Conservation (phyloP, 2,888 invertebrate genomes). For the Leptinotarsa peninsularis region DNA sequence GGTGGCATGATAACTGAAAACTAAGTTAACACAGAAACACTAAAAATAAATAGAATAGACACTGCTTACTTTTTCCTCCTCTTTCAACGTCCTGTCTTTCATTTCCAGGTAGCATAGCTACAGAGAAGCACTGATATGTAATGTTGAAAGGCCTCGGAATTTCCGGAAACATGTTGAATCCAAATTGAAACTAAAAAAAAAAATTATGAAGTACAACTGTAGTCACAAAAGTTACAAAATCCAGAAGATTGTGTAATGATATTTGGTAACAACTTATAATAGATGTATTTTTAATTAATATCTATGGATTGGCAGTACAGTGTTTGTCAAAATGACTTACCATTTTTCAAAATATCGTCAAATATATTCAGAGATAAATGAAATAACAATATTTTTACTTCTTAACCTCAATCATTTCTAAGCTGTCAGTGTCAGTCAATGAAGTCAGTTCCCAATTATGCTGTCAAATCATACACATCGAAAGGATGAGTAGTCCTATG, state of each 20-base stretch:
- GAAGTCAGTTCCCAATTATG: too few species aligned
- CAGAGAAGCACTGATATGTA: slow-evolving; percentile 92
- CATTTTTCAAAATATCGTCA: slow-evolving; percentile 20
- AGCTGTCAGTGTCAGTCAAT: too few species aligned
- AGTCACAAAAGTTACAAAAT: not conserved
- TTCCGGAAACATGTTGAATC: slow-evolving; percentile 90
- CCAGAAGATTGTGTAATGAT: not conserved
- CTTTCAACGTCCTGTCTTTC: slow-evolving; percentile 94
- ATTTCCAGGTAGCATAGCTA: slow-evolving; percentile 94
- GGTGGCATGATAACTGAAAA: slow-evolving; percentile 96
- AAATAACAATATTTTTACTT: too few species aligned
- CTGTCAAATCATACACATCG: too few species aligned
- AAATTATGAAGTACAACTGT: not conserved
- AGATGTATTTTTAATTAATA: not conserved
- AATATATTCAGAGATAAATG: too few species aligned
- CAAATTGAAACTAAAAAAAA: slow-evolving; percentile 77
- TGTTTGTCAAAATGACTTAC: slow-evolving; percentile 24
- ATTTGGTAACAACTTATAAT: not conserved
- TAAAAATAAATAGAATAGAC: slow-evolving; percentile 18
- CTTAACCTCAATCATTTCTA: not conserved
- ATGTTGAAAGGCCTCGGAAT: slow-evolving; percentile 83
- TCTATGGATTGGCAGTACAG: not conserved
- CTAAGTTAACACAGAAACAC: slow-evolving; percentile 35
- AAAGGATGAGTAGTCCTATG: too few species aligned
- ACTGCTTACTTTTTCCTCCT: slow-evolving; percentile 91